A percentile compares a stretch with the other conserved stretches of the same genome.
Evolutionary conservation across 2,113 vertebrate species (phyloP).

Genomic region (Tinamus guttatus): DNA sequence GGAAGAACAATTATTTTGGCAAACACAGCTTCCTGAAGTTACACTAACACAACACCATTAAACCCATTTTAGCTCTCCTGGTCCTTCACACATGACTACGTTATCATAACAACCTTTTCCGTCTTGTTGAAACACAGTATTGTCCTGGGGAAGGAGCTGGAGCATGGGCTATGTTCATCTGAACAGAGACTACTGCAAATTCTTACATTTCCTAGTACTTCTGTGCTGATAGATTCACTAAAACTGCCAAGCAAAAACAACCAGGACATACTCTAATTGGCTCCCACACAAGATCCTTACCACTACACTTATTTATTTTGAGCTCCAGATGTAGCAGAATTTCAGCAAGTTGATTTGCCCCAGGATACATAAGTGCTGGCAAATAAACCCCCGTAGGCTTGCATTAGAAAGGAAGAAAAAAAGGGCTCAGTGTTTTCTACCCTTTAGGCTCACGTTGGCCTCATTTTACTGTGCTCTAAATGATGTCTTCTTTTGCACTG

Average conservation of each 20-base stretch:
- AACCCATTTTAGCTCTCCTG: conserved; percentile 19
- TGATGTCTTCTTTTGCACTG: neutral
- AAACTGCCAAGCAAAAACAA: conserved; percentile 26
- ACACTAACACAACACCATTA: conserved; percentile 2
- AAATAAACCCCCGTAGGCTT: conserved; percentile 25
- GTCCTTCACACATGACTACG: conserved; percentile 21
- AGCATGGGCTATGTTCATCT: neutral
- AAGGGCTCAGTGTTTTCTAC: conserved; percentile 3
- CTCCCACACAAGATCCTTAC: conserved; percentile 15
- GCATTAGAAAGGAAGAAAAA: neutral
- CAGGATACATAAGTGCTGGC: neutral
- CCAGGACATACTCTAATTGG: conserved; percentile 35
- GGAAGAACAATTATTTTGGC: conserved; percentile 1
- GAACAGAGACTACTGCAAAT: neutral
- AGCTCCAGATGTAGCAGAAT: neutral
- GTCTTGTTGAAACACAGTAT: neutral
- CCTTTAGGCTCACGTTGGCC: conserved; percentile 3
- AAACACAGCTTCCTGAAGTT: neutral
- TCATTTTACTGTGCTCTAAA: neutral
- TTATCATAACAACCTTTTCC: conserved; percentile 7
- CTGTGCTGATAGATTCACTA: conserved; percentile 10
- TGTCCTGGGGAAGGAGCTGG: neutral
- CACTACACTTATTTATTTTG: neutral
- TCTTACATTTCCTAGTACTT: conserved; percentile 15
- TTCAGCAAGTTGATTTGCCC: conserved; percentile 25